Evolutionary conservation across 2,888 invertebrate genomes (phyloP).

Genomic region (Ennomos quercinarius): DNA sequence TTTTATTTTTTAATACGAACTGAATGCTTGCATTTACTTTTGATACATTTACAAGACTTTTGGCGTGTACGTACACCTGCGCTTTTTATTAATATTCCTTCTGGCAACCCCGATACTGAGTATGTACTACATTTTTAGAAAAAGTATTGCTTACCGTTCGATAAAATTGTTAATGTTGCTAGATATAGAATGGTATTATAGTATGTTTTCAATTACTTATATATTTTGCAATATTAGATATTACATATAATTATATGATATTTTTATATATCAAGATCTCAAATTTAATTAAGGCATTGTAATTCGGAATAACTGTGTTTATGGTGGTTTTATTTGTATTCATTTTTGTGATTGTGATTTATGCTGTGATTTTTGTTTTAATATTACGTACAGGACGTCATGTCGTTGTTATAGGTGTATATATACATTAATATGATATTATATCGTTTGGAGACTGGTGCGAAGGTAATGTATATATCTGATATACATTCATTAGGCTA

Average conservation of each 20-base stretch:
- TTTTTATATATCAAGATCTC: constrained; percentile 76
- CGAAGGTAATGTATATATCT: constrained; percentile 55
- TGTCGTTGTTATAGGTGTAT: constrained; percentile 49
- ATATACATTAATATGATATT: constrained; percentile 55
- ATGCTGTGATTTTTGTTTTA: constrained; percentile 73
- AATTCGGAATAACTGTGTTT: constrained; percentile 44
- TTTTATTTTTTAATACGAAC: constrained; percentile 58
- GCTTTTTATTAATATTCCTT: constrained; percentile 55
- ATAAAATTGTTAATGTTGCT: constrained; percentile 78
- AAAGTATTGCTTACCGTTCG: constrained; percentile 79
- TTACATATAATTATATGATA: constrained; percentile 41
- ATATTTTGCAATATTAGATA: constrained; percentile 73
- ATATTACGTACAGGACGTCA: constrained; percentile 44
- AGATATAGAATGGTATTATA: constrained; percentile 62
- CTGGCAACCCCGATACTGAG: constrained; percentile 64
- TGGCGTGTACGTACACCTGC: constrained; percentile 49
- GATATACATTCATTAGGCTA: constrained; percentile 39
- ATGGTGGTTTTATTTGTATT: constrained; percentile 46
- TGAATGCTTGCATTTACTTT: constrained; percentile 74
- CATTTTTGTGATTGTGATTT: constrained; percentile 63
- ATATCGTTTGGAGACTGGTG: constrained; percentile 67
- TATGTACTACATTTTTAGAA: constrained; percentile 63
- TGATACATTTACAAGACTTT: constrained; percentile 56
- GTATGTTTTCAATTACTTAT: constrained; percentile 63
- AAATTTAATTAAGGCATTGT: constrained; percentile 56